Conservation (phyloP, 2,888 invertebrate species). For the Trichogramma evanescens region DNA sequence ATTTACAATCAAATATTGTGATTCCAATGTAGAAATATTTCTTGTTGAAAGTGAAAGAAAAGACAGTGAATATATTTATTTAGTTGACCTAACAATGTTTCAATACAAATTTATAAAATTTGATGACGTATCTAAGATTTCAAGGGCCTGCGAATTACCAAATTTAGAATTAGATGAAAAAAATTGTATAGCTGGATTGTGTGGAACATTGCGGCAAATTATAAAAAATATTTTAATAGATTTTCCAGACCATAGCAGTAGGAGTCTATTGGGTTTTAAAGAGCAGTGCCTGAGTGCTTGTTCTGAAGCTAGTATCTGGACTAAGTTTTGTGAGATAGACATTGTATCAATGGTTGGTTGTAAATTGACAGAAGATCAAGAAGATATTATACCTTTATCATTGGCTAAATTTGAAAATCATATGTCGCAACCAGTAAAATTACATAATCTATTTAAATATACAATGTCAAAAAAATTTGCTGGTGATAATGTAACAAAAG, state of each 20-base stretch:
- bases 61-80: constrained; percentile 32
- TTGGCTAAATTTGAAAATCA: constrained; percentile 77
- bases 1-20: constrained; percentile 57
- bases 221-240: constrained; percentile 45
- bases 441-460: constrained; percentile 70
- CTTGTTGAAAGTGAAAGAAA: constrained; percentile 42
- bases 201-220: constrained; percentile 63
- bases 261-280: constrained; percentile 68
- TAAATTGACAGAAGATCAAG: constrained; percentile 24
- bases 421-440: constrained; percentile 71
- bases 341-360: constrained; percentile 48
- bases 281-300: constrained; percentile 74
- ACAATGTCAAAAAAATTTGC: constrained; percentile 48
- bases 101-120: constrained; percentile 39
- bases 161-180: constrained; percentile 55
- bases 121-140: constrained; percentile 45
- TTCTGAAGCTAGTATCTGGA: constrained; percentile 82
- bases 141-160: constrained; percentile 56
- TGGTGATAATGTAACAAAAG: constrained; percentile 45
- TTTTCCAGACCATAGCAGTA: constrained; percentile 41
- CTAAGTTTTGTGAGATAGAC: constrained; percentile 85
- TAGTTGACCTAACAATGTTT: constrained; percentile 41
- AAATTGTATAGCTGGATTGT: constrained; percentile 68
- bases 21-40: constrained; percentile 47
- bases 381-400: constrained; percentile 56